Evolutionary conservation across 2,113 vertebrate species (phyloP), one percentile per base, ranked within the genome.

Genomic region (Sclerurus mexicanus): DNA sequence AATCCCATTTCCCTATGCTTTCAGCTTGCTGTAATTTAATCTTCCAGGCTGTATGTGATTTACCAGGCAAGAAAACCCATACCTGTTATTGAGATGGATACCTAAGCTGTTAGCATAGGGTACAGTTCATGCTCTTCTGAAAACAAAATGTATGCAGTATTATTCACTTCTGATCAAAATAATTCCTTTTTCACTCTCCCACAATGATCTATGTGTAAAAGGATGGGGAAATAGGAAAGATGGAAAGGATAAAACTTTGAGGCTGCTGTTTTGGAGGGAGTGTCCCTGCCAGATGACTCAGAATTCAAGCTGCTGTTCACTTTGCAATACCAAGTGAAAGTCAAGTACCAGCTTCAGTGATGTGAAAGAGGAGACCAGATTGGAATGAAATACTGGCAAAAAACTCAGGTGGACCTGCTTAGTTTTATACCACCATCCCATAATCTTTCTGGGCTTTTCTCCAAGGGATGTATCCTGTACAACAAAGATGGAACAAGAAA

Each of bases 271-370:
- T 96, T 84, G 28, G 72, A 79, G 52, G 44, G 33, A 31, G 6
- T 62, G 39, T 63, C 46, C 35, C 20, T 91, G 81, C 37, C 67
- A 91, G 55, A 74, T 83, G 78, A 94, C 33, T 92, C 69, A 52
- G 80, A 72, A 75, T 85, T 94, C 87, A 94, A 89, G 58, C 46
- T 91, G 72, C 68, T 96, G 75, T 42, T 91, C 30, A 87, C 16
- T 94, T 93, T n/a, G 58, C 55, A 91, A 83, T 84, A 60, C 82
- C 92, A 93, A 91, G 46, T 93, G 49, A 83, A 95, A 94, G 72
- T 77, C 55, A 83, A 83, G 22, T 62, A 80, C 22, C 22, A 80
- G 8, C 55, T 75, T 92, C 37, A 85, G 50, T 69, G 47, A 55
- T 42, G 37, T 80, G 55, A 80, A 86, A 85, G 71, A 66, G 42